Evolutionary conservation across 2,888 invertebrate species (phyloP).

Genomic region (Melieria crassipennis): DNA sequence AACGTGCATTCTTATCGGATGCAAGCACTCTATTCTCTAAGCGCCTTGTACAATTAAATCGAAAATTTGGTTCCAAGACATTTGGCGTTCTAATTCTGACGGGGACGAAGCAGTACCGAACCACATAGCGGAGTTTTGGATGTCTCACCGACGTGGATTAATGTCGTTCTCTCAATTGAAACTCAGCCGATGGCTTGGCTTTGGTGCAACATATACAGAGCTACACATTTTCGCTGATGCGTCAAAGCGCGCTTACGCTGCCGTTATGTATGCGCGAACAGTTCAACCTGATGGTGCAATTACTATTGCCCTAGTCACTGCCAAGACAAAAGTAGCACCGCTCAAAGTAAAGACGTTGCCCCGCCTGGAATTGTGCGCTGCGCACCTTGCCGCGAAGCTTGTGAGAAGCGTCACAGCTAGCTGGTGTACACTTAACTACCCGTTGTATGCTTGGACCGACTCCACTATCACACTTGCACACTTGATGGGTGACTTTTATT

Average conservation of each 20-base stretch:
- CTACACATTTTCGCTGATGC: not conserved
- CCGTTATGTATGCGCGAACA: too few relatives aligned
- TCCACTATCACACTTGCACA: too few relatives aligned
- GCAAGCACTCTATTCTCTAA: not conserved
- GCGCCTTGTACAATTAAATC: not conserved
- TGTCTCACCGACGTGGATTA: constrained; percentile 7
- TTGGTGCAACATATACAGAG: not conserved
- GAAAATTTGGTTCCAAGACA: constrained; percentile 8
- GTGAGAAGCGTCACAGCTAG: too few relatives aligned
- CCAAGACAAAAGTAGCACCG: too few relatives aligned
- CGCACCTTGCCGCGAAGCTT: too few relatives aligned
- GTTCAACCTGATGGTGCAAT: too few relatives aligned
- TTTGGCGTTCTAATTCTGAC: constrained; percentile 1
- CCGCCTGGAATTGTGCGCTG: too few relatives aligned
- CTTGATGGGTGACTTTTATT: too few relatives aligned
- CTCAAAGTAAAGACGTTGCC: too few relatives aligned
- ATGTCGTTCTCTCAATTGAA: constrained; percentile 8
- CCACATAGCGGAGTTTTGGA: not conserved
- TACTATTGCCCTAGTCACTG: too few relatives aligned
- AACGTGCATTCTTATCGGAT: not conserved
- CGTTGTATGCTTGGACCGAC: too few relatives aligned
- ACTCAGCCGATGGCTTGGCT: constrained; percentile 5
- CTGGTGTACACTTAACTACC: too few relatives aligned
- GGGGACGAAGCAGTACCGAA: not conserved
- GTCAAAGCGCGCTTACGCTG: not conserved